Evolutionary conservation across 2,797 vertebrate genomes (phyloP).

Genomic region (Ptychobarbus kaznakovi): DNA sequence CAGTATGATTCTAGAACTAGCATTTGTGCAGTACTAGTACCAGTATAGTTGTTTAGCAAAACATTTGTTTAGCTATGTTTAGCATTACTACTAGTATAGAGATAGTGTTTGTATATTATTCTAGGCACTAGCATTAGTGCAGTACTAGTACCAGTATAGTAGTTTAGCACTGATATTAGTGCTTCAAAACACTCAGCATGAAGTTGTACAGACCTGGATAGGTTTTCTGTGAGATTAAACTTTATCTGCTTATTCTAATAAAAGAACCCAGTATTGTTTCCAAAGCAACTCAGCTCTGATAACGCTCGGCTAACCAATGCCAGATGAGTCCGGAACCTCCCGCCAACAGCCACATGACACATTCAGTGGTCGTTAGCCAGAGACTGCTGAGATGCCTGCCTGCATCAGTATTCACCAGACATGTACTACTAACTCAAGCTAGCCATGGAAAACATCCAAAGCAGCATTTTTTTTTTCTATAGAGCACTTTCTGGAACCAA

Average conservation of each 20-base stretch:
- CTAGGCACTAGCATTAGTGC: not conserved
- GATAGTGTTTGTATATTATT: not conserved
- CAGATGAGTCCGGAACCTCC: constrained; percentile 43
- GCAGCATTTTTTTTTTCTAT: not conserved
- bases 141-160: not conserved
- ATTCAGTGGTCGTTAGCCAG: constrained; percentile 40
- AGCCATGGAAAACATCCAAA: not conserved
- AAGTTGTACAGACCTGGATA: not conserved
- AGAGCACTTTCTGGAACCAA: not conserved
- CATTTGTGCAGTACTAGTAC: not conserved
- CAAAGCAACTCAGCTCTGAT: constrained; percentile 28
- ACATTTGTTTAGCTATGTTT: not conserved
- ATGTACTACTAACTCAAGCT: constrained; percentile 1
- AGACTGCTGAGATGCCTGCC: constrained; percentile 11
- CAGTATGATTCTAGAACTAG: not conserved
- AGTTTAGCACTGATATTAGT: not conserved
- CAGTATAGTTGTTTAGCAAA: not conserved
- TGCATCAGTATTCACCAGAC: constrained; percentile 19
- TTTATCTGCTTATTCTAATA: constrained; percentile 34
- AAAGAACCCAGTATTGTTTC: constrained; percentile 25
- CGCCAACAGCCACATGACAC: constrained; percentile 48
- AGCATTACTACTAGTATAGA: not conserved
- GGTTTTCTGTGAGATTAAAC: not conserved
- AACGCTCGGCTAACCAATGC: constrained; percentile 23
- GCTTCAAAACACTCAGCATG: not conserved